Base-by-base conservation (phyloP, 2,797 vertebrate genomes). In the Typhlichthys subterraneus region DNA sequence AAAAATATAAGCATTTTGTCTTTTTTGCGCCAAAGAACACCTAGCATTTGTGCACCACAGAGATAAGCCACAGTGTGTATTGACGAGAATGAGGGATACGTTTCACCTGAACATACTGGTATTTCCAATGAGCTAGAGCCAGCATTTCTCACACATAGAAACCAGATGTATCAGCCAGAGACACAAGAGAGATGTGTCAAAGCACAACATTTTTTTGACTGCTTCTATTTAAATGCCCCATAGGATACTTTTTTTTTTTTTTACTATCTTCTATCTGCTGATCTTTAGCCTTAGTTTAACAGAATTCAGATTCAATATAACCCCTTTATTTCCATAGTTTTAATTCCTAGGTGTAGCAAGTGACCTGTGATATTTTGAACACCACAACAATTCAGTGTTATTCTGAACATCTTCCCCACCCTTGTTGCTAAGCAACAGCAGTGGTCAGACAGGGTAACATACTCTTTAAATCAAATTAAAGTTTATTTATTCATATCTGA, bases 391-490 rank as follows among this genome's bases (percentile, higher is more conserved):
- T 85, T 74, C 54, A 66, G 71, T 77, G 79, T 79, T 61, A 71
- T 61, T 68, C 10, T 0, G 69, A 19, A 48, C 29, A 71, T 80
- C 77, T 65, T 62, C 69, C 57, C 74, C 69, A 71, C 72, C 23
- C 61, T 74, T 75, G 91, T 92, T 91, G 80, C 92, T 79, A 88
- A 79, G 92, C 90, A 91, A 94, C 91, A 45, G 79, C 52, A 64
- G 70, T 77, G 77, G 80, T 86, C 77, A 81, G 70, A 72, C 59
- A 69, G 67, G 63, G 76, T 79, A 78, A 61, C 70, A 58, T 58
- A 54, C 62, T 71, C 69, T 77, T 87, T 38, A 9, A 38, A 38
- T 38, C 5, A 83, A 54, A 59, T 61, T 45, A 67, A 83, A 88
- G 76, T 88, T 87, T 62, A 68, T 71, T 75, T 82, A 78, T 75